A percentile compares a stretch with the other conserved stretches of the same genome.
These are phyloP conservation scores for Zalophus californianus DNA, from an alignment of 2,797 vertebrate species.

Conservation along the genomic window DNA sequence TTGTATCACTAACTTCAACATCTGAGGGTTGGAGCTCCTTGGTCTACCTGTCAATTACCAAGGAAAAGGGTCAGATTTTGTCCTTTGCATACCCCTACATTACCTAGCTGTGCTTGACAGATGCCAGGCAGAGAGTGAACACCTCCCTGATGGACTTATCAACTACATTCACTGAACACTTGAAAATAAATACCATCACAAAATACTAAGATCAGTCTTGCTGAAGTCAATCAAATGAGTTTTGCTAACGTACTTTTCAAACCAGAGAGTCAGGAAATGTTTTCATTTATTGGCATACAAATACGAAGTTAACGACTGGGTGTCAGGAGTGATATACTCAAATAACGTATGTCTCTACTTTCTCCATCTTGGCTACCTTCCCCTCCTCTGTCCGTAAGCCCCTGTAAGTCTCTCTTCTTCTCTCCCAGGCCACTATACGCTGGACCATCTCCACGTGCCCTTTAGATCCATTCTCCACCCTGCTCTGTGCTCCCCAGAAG, in stretches of 20 bases:
- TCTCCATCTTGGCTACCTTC: background rate
- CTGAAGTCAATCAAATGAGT: background rate
- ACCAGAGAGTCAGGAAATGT: background rate
- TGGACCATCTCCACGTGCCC: background rate
- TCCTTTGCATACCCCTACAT: no score
- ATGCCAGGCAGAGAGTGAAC: background rate
- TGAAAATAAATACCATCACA: background rate
- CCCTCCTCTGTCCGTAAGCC: background rate
- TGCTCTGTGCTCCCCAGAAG: background rate
- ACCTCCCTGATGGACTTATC: background rate
- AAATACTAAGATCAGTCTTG: background rate
- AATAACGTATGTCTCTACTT: fast-evolving
- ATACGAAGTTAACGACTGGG: fast-evolving
- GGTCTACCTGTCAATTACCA: background rate
- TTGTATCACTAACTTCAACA: no score
- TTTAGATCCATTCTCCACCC: background rate
- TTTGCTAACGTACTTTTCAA: background rate
- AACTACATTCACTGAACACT: background rate
- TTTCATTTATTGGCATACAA: background rate
- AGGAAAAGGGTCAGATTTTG: background rate
- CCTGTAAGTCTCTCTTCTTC: background rate
- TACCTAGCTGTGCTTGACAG: background rate
- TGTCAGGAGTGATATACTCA: background rate
- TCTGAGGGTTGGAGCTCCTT: fast-evolving
- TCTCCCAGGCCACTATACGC: no score